These are phyloP conservation scores for Cyprinodon diabolis DNA, from an alignment of 2,797 vertebrate genomes.

Conservation along the genomic window DNA sequence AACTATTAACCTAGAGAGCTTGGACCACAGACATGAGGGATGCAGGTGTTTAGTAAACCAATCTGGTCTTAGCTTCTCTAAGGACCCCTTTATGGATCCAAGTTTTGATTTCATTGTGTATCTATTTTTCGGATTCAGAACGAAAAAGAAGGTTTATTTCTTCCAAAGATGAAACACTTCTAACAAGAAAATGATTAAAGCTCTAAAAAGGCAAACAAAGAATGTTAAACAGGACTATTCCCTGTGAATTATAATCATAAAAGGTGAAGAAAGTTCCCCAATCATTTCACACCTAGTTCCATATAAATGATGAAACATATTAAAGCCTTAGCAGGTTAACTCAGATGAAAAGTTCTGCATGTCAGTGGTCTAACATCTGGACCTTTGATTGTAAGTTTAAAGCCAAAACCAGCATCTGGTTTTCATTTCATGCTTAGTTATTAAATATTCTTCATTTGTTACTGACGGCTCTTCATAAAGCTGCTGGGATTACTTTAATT, in stretches of 20 bases:
- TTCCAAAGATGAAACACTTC: no score
- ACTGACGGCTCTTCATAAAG: conserved; percentile 2
- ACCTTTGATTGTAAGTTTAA: conserved; percentile 32
- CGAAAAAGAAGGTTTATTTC: no score
- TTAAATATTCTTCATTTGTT: conserved; percentile 44
- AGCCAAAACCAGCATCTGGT: conserved; percentile 56
- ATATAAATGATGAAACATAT: background rate
- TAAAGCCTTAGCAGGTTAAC: conserved; percentile 11
- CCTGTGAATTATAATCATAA: background rate
- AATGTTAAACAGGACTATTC: background rate
- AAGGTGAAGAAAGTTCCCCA: background rate
- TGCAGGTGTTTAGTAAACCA: no score
- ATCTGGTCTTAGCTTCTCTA: no score
- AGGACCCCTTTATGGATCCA: no score
- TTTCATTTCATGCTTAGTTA: conserved; percentile 46
- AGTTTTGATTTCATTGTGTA: no score
- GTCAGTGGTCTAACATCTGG: conserved; percentile 24
- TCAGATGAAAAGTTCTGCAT: conserved; percentile 13
- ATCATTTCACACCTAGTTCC: background rate
- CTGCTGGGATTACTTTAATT: conserved; percentile 26
- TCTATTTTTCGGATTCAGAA: no score
- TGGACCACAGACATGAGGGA: no score
- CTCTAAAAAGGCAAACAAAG: background rate
- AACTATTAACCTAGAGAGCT: background rate
- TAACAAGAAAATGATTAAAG: no score